Evolutionary conservation across 2,888 invertebrate genomes (phyloP).

Genomic region (Morpho achilles): DNA sequence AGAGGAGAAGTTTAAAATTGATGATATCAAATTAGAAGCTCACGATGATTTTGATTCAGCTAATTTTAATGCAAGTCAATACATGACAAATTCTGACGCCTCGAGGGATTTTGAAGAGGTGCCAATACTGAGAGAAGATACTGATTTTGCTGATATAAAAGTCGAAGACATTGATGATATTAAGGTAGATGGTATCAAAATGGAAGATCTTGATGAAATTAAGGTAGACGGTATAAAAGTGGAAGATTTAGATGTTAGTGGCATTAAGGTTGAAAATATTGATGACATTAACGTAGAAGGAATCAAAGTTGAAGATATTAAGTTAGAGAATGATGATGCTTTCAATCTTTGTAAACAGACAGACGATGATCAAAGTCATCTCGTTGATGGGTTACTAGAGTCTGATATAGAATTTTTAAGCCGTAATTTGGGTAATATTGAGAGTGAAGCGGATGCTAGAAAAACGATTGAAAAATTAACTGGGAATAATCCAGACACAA

Average conservation of each 20-base stretch:
- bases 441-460: conserved; percentile 72
- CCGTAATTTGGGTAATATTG: conserved; percentile 69
- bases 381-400: conserved; percentile 68
- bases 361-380: conserved; percentile 56
- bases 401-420: conserved; percentile 75
- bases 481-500: conserved; percentile 68
- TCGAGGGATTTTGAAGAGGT: conserved; percentile 61
- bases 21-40: conserved; percentile 63
- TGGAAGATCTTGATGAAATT: conserved; percentile 62
- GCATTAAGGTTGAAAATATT: conserved; percentile 64
- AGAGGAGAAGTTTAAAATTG: conserved; percentile 60
- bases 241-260: conserved; percentile 58
- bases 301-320: conserved; percentile 69
- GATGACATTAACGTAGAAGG: conserved; percentile 59
- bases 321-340: conserved; percentile 61
- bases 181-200: conserved; percentile 66
- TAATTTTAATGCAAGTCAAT: conserved; percentile 62
- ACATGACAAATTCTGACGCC: conserved; percentile 54
- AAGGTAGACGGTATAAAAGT: conserved; percentile 66
- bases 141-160: conserved; percentile 69
- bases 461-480: conserved; percentile 75
- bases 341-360: conserved; percentile 60
- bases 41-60: conserved; percentile 57
- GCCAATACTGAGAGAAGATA: conserved; percentile 58
- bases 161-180: conserved; percentile 72